Conservation (phyloP, 1,140 invertebrate genomes). For the Pristionchus pacificus region DNA sequence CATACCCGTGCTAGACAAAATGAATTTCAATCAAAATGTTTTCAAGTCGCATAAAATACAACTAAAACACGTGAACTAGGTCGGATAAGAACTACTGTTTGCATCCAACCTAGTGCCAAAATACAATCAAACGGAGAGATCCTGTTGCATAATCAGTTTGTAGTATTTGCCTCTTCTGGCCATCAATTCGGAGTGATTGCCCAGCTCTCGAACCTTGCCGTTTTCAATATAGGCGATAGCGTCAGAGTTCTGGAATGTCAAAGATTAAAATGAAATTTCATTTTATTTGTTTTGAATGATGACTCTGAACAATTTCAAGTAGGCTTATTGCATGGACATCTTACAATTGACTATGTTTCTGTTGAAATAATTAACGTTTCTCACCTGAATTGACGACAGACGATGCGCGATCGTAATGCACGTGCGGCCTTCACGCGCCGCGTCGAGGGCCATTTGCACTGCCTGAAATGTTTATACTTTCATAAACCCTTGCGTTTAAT, state of each 20-base stretch:
- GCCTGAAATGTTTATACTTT: slow-evolving; percentile 19
- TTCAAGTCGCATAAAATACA: too few relatives aligned
- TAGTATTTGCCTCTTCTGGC: slow-evolving; percentile 73
- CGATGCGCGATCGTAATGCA: slow-evolving; percentile 62
- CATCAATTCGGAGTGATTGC: slow-evolving; percentile 74
- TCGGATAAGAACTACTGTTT: too few relatives aligned
- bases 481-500: too few relatives aligned
- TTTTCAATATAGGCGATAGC: slow-evolving; percentile 56
- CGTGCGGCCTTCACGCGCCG: slow-evolving; percentile 57
- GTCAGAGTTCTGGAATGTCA: slow-evolving; percentile 49
- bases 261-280: background rate
- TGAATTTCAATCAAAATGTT: too few relatives aligned
- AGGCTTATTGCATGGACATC: too few relatives aligned
- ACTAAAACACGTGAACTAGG: too few relatives aligned
- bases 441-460: slow-evolving; percentile 52
- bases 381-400: slow-evolving; percentile 56
- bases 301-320: background rate
- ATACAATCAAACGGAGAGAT: too few relatives aligned
- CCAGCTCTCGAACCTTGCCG: slow-evolving; percentile 54
- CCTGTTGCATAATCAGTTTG: slow-evolving; percentile 62
- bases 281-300: too few relatives aligned
- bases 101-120: too few relatives aligned
- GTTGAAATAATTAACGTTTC: background rate
- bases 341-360: background rate
- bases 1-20: too few relatives aligned